Evolutionary conservation across 2,888 invertebrate genomes (phyloP), one percentile per base, ranked within the genome.

Genomic region (Petrophora chlorosata): DNA sequence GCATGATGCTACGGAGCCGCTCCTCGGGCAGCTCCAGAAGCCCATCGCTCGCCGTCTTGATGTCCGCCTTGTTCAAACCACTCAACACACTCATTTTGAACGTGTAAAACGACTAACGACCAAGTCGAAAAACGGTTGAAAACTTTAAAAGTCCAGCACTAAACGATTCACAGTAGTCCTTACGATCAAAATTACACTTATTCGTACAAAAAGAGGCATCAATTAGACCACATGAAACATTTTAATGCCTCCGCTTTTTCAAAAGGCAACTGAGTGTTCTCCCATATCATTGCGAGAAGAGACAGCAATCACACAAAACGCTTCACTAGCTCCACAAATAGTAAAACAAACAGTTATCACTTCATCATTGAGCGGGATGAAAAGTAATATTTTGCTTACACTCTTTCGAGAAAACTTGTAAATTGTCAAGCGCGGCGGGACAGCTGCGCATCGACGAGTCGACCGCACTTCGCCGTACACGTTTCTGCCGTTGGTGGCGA

Each of bases 1-100:
- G 93, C 81, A 95, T 92, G 78, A 95, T 89, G 79, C 91, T 92
- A 70, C 92, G 91, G 69, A 94, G 88, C 73, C 92, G 90, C 69
- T 94, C 94, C 79, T 94, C 93, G 46, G 93, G 92, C 72, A 95
- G 90, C 87, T 93, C 93, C 82, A 95, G 87, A 69, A 95, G 92
- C 65, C 95, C 95, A 85, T 94, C 94, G 74, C 93, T 92, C 56
- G 91, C 92, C 68, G 91, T 92, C 70, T 86, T 91, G 77, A 91
- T 85, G 79, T 92, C 92, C 76, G 85, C 83, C 76, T 91, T 87
- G 80, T 85, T 91, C 76, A 91, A 82, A 79, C 84, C 89, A 87
- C 85, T 84, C 63, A 88, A 71, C 77, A 85, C 85, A 91, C 87
- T 90, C 90, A 90, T 91, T 86, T 90, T 90, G 63, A 81, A 87